phyloP scores from a whole-genome alignment of 2,113 vertebrate species.

The Paedocypris sp. region DNA sequence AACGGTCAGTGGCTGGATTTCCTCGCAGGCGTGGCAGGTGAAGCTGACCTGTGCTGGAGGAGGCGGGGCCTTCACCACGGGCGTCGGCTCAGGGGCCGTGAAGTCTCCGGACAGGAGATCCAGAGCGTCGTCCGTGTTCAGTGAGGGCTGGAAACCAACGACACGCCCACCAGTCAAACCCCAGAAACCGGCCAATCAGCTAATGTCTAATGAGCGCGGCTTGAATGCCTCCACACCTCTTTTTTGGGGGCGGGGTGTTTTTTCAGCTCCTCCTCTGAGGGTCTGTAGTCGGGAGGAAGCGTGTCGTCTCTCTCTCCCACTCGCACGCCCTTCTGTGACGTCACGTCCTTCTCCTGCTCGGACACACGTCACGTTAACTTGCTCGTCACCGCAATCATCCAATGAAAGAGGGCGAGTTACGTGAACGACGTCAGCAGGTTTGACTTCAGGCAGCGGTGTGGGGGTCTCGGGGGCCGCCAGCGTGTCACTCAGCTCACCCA shows the following conservation, averaged over 20 bases:
- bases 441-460: constrained; percentile 44
- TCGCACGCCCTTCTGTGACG: constrained; percentile 44
- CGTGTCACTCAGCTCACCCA: constrained; percentile 42
- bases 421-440: constrained; percentile 46
- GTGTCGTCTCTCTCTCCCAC: constrained; percentile 54
- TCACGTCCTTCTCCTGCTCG: constrained; percentile 44
- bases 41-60: constrained; percentile 28
- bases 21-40: too few relatives aligned
- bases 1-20: too few relatives aligned
- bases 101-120: constrained; percentile 56
- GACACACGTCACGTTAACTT: too few relatives aligned
- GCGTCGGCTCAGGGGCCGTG: constrained; percentile 26
- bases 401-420: constrained; percentile 31
- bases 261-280: constrained; percentile 35
- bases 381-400: too few relatives aligned
- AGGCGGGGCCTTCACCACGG: constrained; percentile 39
- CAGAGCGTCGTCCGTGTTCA: constrained; percentile 49
- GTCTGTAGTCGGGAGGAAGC: constrained; percentile 50
- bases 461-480: constrained; percentile 38
- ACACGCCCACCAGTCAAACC: not conserved
- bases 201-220: too few relatives aligned
- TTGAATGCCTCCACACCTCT: constrained; percentile 45
- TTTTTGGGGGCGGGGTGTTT: constrained; percentile 44
- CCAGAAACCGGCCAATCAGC: not conserved
- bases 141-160: constrained; percentile 44